Evolutionary conservation across 2,113 vertebrate species (phyloP).

Genomic region (Etheostoma spectabile): DNA sequence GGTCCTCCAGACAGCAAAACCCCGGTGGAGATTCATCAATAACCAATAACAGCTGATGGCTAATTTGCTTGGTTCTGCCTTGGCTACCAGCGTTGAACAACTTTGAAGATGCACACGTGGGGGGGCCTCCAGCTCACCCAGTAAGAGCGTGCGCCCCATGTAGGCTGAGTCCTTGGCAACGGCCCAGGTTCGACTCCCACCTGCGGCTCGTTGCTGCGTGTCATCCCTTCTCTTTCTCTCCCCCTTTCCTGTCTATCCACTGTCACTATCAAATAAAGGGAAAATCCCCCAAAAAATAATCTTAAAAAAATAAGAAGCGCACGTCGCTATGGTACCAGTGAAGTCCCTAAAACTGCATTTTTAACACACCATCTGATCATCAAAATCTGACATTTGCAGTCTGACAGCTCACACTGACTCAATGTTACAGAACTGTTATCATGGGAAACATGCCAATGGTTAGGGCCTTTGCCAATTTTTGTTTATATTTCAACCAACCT

Average conservation of each 20-base stretch:
- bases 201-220: no score
- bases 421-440: neutral
- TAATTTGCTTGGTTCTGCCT: neutral
- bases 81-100: neutral
- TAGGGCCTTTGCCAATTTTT: neutral
- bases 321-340: neutral
- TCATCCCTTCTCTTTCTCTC: no score
- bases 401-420: neutral
- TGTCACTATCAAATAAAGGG: no score
- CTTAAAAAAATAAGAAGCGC: neutral
- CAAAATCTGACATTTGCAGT: neutral
- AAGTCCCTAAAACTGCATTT: neutral
- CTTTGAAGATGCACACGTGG: neutral
- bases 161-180: no score
- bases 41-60: neutral
- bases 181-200: no score
- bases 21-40: slow-evolving; percentile 3
- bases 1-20: neutral
- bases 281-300: no score
- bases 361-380: neutral
- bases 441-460: neutral
- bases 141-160: no score
- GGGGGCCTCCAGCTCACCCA: no score
- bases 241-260: no score
- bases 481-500: neutral